Base-by-base conservation (phyloP, 2,797 vertebrate species). In the Catostomus latipinnis region DNA sequence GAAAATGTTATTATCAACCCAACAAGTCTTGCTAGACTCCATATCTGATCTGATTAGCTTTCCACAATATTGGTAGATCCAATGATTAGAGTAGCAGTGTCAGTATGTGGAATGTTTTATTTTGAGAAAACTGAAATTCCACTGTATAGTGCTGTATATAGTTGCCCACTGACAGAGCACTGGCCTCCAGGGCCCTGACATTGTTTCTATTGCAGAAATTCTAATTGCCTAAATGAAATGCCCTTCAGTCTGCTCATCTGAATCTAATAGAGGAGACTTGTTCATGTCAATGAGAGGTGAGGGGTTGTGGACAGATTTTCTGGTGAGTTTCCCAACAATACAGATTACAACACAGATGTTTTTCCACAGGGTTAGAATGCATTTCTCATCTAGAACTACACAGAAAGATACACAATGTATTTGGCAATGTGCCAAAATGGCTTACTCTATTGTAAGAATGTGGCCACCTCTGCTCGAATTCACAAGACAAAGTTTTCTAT, bases 311-410 rank as follows among this genome's bases (percentile, higher is more conserved):
- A 69, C n/a, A 53, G 6, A 71, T 80, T 66, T 72, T 74, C 71
- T 82, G 53, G 62, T 72, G 56, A 66, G 60, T 85, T 83, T 82
- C 65, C 69, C 67, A 82, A 74, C 66, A 65, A 54, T 61, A 11
- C 43, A 72, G 18, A 80, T 74, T 83, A 69, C 61, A 58, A 72
- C 43, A 71, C 66, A 74, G 67, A 82, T 82, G 68, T 79, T 76
- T 81, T 76, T 54, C 78, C 71, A 76, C 58, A 74, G 82, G 75
- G 46, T 66, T 48, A 18, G n/a, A 83, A 13, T 62, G 65, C 16
- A 14, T 81, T 76, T 81, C 9, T 22, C 16, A 79, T 76, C 58
- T 50, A 67, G 58, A 69, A 49, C 57, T 6, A 1, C 13, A 58
- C 5, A 74, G 50, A 14, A 58, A 57, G 14, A 3, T 71, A 14